These are phyloP conservation scores for Cichladusa arquata DNA, from an alignment of 2,113 vertebrate genomes.

Conservation along the genomic window DNA sequence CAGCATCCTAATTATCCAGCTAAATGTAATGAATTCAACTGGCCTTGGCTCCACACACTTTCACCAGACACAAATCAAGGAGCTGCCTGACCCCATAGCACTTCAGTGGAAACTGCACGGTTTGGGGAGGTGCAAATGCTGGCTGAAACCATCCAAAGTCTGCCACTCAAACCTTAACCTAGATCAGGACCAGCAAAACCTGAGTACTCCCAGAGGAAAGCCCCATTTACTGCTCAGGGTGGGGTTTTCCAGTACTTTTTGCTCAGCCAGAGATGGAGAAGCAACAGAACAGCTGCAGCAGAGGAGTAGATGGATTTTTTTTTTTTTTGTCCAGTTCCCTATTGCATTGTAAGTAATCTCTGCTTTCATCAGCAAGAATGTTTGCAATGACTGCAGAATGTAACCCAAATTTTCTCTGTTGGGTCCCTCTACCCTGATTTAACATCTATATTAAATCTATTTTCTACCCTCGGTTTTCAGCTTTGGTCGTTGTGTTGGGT, in stretches of 20 bases:
- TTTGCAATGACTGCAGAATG: background rate
- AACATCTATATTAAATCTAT: background rate
- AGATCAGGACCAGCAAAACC: background rate
- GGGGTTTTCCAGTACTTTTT: background rate
- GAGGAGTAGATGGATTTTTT: background rate
- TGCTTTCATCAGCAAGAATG: conserved; percentile 43
- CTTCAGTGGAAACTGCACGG: background rate
- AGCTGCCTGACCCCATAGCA: rapidly evolving
- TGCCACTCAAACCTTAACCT: background rate
- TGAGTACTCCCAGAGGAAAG: background rate
- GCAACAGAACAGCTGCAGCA: conserved; percentile 54
- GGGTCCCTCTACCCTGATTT: background rate
- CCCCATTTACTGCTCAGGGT: background rate
- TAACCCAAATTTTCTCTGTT: background rate
- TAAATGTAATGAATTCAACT: background rate
- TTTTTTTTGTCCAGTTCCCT: conserved; percentile 34
- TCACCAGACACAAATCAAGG: background rate
- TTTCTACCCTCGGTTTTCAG: background rate
- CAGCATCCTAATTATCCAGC: conserved; percentile 45
- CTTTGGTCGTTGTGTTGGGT: background rate
- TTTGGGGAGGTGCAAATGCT: background rate
- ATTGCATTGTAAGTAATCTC: conserved; percentile 32
- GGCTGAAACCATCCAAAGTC: background rate
- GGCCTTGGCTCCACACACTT: background rate
- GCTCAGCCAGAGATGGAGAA: conserved; percentile 15